Percentiles rank a stretch among this genome's conserved stretches.
These are phyloP conservation scores for Camponotus fellah DNA, from an alignment of 2,888 invertebrate genomes.

Conservation along the genomic window DNA sequence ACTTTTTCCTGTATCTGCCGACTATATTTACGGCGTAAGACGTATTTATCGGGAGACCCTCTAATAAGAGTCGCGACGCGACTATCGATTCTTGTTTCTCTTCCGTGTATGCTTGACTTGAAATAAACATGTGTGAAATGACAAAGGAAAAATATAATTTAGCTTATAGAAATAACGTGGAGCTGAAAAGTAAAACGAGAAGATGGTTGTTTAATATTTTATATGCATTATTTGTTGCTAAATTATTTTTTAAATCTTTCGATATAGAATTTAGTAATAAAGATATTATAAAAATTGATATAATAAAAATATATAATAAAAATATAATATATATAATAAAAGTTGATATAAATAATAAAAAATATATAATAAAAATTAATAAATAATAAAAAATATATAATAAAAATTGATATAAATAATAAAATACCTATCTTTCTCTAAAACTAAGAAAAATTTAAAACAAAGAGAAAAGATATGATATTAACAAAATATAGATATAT, in stretches of 20 bases:
- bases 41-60: neutral
- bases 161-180: neutral
- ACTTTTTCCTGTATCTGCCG: neutral
- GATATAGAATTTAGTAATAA: neutral
- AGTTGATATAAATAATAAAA: neutral
- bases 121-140: neutral
- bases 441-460: neutral
- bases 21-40: neutral
- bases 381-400: neutral
- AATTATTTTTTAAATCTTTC: slow-evolving; percentile 1
- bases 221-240: neutral
- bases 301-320: no score
- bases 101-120: neutral
- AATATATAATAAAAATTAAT: neutral
- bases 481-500: no score
- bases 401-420: neutral
- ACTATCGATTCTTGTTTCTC: neutral
- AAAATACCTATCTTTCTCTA: neutral
- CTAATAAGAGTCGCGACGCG: neutral
- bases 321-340: no score
- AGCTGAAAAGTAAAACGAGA: neutral
- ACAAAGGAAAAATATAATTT: neutral
- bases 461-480: neutral
- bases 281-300: no score
- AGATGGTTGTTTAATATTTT: neutral